These are phyloP conservation scores for Psylliodes chrysocephalus DNA, from an alignment of 2,888 invertebrate species.

Conservation along the genomic window DNA sequence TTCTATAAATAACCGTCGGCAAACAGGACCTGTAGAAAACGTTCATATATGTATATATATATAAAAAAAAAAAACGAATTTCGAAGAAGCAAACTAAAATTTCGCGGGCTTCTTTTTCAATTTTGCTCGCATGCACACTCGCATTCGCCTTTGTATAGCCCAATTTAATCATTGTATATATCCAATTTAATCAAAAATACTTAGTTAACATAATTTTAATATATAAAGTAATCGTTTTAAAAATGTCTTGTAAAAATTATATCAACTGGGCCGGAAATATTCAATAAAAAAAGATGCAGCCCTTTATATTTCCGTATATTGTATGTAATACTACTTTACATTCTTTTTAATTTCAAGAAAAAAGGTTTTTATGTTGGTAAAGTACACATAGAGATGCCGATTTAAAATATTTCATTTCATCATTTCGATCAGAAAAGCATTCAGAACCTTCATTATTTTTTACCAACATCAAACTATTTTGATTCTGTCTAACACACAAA, in stretches of 20 bases:
- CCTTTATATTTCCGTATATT: slow-evolving; percentile 11
- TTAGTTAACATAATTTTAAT: slow-evolving; percentile 22
- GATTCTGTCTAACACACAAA: slow-evolving; percentile 30
- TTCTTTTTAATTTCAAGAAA: slow-evolving; percentile 1
- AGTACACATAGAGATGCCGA: not conserved
- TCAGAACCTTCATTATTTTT: not conserved
- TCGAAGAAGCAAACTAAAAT: not conserved
- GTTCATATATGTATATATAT: no score
- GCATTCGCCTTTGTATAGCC: not conserved
- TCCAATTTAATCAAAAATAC: slow-evolving; percentile 30
- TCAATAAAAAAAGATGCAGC: slow-evolving; percentile 1
- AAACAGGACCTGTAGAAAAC: slow-evolving; percentile 37
- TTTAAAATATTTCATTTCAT: no score
- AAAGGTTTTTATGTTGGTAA: slow-evolving; percentile 1
- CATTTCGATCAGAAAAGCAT: not conserved
- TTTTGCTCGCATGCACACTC: not conserved
- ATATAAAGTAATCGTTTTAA: slow-evolving; percentile 28
- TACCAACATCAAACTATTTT: slow-evolving; percentile 39
- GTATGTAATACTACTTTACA: slow-evolving; percentile 13
- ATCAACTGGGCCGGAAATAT: slow-evolving; percentile 5
- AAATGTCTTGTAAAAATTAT: slow-evolving; percentile 25
- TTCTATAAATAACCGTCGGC: slow-evolving; percentile 47
- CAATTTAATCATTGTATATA: no score
- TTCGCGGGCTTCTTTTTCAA: not conserved
- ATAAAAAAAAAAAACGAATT: slow-evolving; percentile 33